Percentiles rank a stretch among this genome's conserved stretches.
Evolutionary conservation across 2,797 vertebrate species (phyloP).

Genomic region (Cygnus olor): DNA sequence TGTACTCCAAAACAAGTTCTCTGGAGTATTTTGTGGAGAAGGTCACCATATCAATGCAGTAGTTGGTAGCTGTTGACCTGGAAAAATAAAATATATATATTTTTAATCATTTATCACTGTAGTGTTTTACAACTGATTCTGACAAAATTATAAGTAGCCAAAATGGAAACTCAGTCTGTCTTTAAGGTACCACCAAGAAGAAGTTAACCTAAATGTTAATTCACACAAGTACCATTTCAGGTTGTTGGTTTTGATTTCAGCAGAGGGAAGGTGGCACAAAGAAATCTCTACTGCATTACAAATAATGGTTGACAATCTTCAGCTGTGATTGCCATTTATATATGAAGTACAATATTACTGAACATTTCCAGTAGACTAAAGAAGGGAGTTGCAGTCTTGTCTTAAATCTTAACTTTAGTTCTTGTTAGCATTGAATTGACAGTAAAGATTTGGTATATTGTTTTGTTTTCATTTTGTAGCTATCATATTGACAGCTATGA

Average conservation of each 20-base stretch:
- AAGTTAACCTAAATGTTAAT: conserved; percentile 11
- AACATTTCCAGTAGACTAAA: background rate
- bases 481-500: background rate
- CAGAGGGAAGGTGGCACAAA: background rate
- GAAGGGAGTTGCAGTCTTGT: background rate
- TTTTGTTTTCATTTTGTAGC: background rate
- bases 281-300: background rate
- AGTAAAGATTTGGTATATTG: background rate
- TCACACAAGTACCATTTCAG: background rate
- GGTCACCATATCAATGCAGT: background rate
- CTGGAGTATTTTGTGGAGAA: background rate
- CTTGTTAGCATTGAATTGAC: background rate
- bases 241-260: background rate
- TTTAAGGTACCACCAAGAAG: background rate
- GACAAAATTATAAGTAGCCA: background rate
- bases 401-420: background rate
- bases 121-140: background rate
- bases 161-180: background rate
- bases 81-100: background rate
- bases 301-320: background rate
- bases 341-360: background rate
- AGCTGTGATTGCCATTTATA: background rate
- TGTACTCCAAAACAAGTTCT: background rate
- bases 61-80: background rate
- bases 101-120: background rate